Conservation (phyloP, 2,888 invertebrate species). For the Aethes cnicana region DNA sequence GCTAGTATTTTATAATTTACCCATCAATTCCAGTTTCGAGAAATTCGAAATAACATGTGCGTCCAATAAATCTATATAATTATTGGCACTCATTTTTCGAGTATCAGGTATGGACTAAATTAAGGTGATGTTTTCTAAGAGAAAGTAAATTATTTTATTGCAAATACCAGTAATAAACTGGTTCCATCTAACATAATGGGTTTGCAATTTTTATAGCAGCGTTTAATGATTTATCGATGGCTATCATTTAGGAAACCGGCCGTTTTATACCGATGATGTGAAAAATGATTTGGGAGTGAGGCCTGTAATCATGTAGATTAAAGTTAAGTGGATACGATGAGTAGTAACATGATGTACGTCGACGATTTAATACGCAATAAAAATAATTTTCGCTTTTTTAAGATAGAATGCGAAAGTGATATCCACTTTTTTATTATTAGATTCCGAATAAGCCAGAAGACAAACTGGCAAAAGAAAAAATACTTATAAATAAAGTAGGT, state of each 20-base stretch:
- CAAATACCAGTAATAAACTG: constrained; percentile 65
- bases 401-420: too few relatives aligned
- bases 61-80: constrained; percentile 67
- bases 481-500: too few relatives aligned
- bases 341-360: constrained; percentile 5
- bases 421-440: too few relatives aligned
- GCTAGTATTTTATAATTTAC: too few relatives aligned
- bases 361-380: constrained; percentile 6
- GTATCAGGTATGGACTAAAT: constrained; percentile 45
- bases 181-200: constrained; percentile 53
- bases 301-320: constrained; percentile 17
- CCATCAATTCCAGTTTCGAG: constrained; percentile 1
- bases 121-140: constrained; percentile 63
- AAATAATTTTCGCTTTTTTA: too few relatives aligned
- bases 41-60: constrained; percentile 28
- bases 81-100: constrained; percentile 55
- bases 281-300: constrained; percentile 21
- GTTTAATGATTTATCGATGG: constrained; percentile 49
- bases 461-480: too few relatives aligned
- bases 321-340: constrained; percentile 8
- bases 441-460: too few relatives aligned
- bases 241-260: constrained; percentile 24
- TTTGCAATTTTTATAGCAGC: constrained; percentile 54
- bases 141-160: constrained; percentile 77
- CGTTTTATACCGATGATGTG: constrained; percentile 14